Base-by-base conservation (phyloP, 2,113 vertebrate genomes). In the Callopanchax toddi region DNA sequence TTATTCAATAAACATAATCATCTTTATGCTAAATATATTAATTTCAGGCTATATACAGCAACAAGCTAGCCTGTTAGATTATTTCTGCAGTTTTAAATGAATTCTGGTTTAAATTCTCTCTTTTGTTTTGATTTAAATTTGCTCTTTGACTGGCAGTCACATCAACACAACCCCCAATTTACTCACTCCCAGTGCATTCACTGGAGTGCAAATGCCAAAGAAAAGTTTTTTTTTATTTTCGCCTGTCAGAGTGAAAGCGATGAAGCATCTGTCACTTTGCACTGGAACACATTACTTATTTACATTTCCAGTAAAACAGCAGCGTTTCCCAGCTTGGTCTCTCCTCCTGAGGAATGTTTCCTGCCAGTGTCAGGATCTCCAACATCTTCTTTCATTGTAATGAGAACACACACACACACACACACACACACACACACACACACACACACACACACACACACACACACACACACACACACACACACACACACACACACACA, bases 361-460 rank as follows among this genome's bases (percentile, higher is more conserved):
- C 76, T 82, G 79, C 54, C 62, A 44, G 46, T 26, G 46, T 76
- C 74, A 76, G 45, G 59, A 82, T 76, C 76, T 80, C 74, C 62
- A 50, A 60, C 61, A n/a, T n/a, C n/a, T n/a, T n/a, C n/a, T n/a
- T n/a, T n/a, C n/a, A n/a, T n/a, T n/a, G n/a, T n/a, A n/a, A n/a
- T n/a, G n/a, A n/a, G n/a, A n/a, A n/a, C n/a, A n/a, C n/a, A n/a
- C n/a, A n/a, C n/a, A n/a, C n/a, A n/a, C n/a, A n/a, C n/a, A n/a
- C n/a, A n/a, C n/a, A n/a, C n/a, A n/a, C n/a, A n/a, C n/a, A n/a
- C n/a, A n/a, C n/a, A n/a, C n/a, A n/a, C n/a, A n/a, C n/a, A n/a
- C n/a, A n/a, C n/a, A n/a, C n/a, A n/a, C n/a, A n/a, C n/a, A n/a
- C n/a, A n/a, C n/a, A n/a, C n/a, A n/a, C n/a, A n/a, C n/a, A n/a